Conservation (phyloP, 2,888 invertebrate genomes). For the Limenitis camilla region DNA sequence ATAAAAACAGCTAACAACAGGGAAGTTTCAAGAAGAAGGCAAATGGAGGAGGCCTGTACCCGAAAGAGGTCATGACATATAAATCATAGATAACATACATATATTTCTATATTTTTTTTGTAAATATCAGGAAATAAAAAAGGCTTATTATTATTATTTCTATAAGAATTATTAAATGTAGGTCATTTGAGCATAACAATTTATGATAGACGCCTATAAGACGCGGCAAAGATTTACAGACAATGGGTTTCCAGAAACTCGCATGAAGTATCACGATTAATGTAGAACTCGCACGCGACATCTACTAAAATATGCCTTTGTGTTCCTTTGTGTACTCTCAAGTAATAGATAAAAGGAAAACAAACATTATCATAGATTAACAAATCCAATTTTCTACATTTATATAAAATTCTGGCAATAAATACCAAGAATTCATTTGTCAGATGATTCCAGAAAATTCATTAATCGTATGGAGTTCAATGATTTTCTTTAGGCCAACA, state of each 20-base stretch:
- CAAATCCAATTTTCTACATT: background rate
- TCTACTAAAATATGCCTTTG: background rate
- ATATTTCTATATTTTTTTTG: too few species aligned
- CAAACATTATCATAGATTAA: background rate
- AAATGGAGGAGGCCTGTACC: too few species aligned
- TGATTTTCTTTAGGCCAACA: constrained; percentile 1
- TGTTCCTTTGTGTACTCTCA: background rate
- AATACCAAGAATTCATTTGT: background rate
- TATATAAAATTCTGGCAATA: background rate
- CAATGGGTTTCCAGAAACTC: constrained; percentile 7
- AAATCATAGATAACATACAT: too few species aligned
- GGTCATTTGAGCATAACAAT: constrained; percentile 6
- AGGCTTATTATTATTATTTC: too few species aligned
- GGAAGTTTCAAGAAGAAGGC: too few species aligned
- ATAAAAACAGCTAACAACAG: too few species aligned
- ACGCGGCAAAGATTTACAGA: constrained; percentile 4
- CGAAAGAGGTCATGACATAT: too few species aligned
- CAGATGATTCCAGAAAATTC: background rate
- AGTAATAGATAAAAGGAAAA: background rate
- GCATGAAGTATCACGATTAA: constrained; percentile 5
- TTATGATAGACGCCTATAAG: constrained; percentile 6
- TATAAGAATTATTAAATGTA: background rate
- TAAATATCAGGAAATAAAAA: too few species aligned
- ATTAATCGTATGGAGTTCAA: constrained; percentile 1
- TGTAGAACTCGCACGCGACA: constrained; percentile 7